Evolutionary conservation across 2,797 vertebrate genomes (phyloP).

Genomic region (Gephyroberyx darwinii): DNA sequence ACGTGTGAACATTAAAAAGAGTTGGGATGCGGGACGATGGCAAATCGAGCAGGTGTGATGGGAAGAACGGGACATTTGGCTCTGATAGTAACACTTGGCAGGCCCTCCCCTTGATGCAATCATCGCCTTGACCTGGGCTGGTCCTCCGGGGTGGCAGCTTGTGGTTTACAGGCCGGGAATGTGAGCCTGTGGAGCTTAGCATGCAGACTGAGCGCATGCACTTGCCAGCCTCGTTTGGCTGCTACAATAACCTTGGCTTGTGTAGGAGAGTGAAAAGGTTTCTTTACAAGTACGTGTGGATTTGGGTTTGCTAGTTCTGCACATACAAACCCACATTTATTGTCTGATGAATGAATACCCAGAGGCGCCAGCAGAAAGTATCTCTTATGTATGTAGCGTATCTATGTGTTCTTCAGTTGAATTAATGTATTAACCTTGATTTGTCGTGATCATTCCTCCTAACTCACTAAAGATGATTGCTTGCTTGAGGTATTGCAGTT

Average conservation of each 20-base stretch:
- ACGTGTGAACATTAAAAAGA: constrained; percentile 35
- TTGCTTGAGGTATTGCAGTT: constrained; percentile 24
- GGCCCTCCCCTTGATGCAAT: constrained; percentile 38
- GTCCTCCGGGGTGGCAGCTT: constrained; percentile 35
- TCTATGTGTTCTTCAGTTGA: constrained; percentile 14
- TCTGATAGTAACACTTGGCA: constrained; percentile 51
- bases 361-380: constrained; percentile 6
- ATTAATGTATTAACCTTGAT: constrained; percentile 15
- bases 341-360: constrained; percentile 16
- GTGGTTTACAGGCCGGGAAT: constrained; percentile 47
- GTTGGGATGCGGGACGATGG: constrained; percentile 22
- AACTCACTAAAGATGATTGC: constrained; percentile 23
- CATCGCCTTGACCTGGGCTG: constrained; percentile 37
- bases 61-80: constrained; percentile 43
- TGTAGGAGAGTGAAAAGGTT: constrained; percentile 7
- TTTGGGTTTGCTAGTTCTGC: constrained; percentile 14
- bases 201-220: constrained; percentile 12
- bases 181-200: constrained; percentile 38
- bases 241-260: constrained; percentile 58
- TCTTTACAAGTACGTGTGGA: not conserved
- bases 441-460: constrained; percentile 41
- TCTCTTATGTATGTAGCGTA: constrained; percentile 15
- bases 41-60: constrained; percentile 45
- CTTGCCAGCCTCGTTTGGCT: constrained; percentile 56
- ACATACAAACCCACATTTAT: constrained; percentile 14